phyloP scores from a whole-genome alignment of 2,888 invertebrate species.

The Cacoxenus indagator region DNA sequence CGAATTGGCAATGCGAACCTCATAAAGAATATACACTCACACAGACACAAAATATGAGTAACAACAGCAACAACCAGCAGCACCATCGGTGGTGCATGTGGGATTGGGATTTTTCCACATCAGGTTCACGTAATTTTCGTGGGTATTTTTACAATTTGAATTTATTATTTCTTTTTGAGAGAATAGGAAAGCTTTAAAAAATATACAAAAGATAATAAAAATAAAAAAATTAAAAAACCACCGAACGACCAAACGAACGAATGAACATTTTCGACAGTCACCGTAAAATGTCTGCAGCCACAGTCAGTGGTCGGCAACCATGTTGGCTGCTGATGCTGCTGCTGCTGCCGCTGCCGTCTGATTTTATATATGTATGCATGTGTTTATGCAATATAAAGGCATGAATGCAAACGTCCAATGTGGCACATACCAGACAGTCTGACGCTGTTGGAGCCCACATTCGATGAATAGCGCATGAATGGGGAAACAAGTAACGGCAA shows the following conservation, averaged over 20 bases:
- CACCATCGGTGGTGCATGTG: slow-evolving; percentile 37
- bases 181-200: too few relatives aligned
- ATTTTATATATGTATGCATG: neutral
- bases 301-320: slow-evolving; percentile 4
- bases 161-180: slow-evolving; percentile 11
- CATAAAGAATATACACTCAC: slow-evolving; percentile 26
- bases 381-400: neutral
- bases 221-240: slow-evolving; percentile 25
- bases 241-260: slow-evolving; percentile 41
- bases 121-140: slow-evolving; percentile 63
- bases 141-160: slow-evolving; percentile 42
- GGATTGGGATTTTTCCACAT: slow-evolving; percentile 54
- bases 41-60: neutral
- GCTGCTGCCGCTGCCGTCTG: neutral
- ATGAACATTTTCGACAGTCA: slow-evolving; percentile 64
- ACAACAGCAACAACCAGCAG: neutral
- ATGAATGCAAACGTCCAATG: neutral
- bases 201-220: too few relatives aligned
- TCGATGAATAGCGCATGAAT: slow-evolving; percentile 23
- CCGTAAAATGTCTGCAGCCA: slow-evolving; percentile 19
- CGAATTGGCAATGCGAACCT: neutral
- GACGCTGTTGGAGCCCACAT: slow-evolving; percentile 70
- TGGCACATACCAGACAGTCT: slow-evolving; percentile 68
- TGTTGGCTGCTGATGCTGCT: neutral
- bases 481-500: neutral